Percentiles rank a stretch among this genome's conserved stretches.
Conservation (phyloP, 2,888 invertebrate genomes). For the Asteroscopus sphinx region DNA sequence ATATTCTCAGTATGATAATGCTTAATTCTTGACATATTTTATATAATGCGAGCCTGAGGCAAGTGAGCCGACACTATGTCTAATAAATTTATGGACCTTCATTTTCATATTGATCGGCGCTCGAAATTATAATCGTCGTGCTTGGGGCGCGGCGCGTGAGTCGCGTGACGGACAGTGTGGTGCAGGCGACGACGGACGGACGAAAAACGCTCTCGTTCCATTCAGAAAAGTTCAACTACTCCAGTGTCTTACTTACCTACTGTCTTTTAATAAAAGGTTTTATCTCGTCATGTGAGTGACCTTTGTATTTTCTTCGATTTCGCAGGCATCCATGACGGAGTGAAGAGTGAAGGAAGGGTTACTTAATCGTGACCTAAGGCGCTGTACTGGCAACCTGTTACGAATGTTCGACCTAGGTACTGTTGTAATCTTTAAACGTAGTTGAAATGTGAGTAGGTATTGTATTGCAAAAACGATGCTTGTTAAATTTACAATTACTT, state of each 20-base stretch:
- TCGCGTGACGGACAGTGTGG: conserved; percentile 66
- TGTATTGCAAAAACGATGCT: conserved; percentile 18
- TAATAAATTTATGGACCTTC: conserved; percentile 89
- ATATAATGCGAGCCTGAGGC: conserved; percentile 87
- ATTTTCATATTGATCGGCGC: conserved; percentile 89
- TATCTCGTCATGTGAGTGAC: conserved; percentile 29
- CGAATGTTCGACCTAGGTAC: conserved; percentile 24
- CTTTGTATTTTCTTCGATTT: conserved; percentile 38
- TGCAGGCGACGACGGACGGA: conserved; percentile 47
- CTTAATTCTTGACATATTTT: conserved; percentile 89
- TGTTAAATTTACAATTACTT: conserved; percentile 16
- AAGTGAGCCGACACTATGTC: conserved; percentile 87
- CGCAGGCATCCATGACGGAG: conserved; percentile 27
- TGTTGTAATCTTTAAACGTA: conserved; percentile 40
- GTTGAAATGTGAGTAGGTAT: conserved; percentile 23
- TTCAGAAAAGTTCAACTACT: conserved; percentile 21
- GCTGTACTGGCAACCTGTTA: conserved; percentile 39
- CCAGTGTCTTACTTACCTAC: conserved; percentile 3
- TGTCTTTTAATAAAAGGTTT: conserved; percentile 31
- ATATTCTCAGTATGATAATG: conserved; percentile 85
- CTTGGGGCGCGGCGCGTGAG: conserved; percentile 82
- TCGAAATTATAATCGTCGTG: conserved; percentile 88
- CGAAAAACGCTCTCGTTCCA: conserved; percentile 22
- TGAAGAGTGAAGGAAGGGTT: conserved; percentile 26
- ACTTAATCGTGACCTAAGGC: conserved; percentile 31